phyloP scores from a whole-genome alignment of 30 jellyfish, hydroid and myxozoan genomes.

The Euphysa ruthae region DNA sequence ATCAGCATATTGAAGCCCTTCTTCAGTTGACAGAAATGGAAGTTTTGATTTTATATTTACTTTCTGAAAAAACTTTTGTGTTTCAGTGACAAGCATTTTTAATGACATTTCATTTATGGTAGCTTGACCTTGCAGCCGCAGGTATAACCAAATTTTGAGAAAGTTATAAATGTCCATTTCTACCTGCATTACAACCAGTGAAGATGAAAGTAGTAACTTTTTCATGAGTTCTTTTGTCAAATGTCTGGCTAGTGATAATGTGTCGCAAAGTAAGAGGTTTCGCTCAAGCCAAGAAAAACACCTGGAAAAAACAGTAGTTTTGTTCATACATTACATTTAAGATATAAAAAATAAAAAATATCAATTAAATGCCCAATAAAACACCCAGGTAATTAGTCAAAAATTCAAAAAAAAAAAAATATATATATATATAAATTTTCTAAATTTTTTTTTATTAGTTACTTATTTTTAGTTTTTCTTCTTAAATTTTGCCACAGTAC shows the following conservation, averaged over 20 bases:
- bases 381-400: too few species aligned
- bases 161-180: constrained; percentile 83
- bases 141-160: constrained; percentile 67
- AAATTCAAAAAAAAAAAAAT: too few species aligned
- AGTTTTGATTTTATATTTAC: constrained; percentile 13
- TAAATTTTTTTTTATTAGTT: too few species aligned
- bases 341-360: too few species aligned
- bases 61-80: constrained; percentile 57
- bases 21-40: constrained; percentile 50
- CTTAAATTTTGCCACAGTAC: too few species aligned
- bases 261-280: constrained; percentile 58
- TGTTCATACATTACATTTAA: too few species aligned
- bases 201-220: constrained; percentile 44
- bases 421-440: too few species aligned
- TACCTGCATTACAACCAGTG: constrained; percentile 83
- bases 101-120: constrained; percentile 42
- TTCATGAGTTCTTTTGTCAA: constrained; percentile 44
- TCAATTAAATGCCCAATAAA: too few species aligned
- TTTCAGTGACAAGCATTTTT: constrained; percentile 50
- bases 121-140: constrained; percentile 26
- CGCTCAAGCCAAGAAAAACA: constrained; percentile 90
- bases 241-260: constrained; percentile 67
- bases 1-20: constrained; percentile 62
- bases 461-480: too few species aligned
- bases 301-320: too few species aligned